A percentile compares a stretch with the other conserved stretches of the same genome.
Evolutionary conservation across 2,113 vertebrate species (phyloP).

Genomic region (Tursiops truncatus): DNA sequence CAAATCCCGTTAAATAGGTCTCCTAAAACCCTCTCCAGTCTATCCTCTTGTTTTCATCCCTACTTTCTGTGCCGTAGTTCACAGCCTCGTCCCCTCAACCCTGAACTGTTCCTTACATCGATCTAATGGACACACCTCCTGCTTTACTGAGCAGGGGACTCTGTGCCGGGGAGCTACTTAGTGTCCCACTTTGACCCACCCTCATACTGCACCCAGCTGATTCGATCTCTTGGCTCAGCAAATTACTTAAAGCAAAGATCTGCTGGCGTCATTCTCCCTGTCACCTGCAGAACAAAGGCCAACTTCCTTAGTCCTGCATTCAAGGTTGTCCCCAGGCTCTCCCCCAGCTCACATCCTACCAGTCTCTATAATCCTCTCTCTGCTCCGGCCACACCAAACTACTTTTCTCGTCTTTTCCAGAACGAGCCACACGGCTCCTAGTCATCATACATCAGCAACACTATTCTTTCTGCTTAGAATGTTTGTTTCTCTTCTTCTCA

Average conservation of each 20-base stretch:
- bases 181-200: not conserved
- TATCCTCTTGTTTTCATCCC: not conserved
- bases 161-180: not conserved
- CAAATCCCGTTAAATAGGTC: not conserved
- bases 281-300: not conserved
- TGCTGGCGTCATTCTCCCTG: not conserved
- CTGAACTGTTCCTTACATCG: not conserved
- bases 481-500: not conserved
- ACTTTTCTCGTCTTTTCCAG: not conserved
- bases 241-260: not conserved
- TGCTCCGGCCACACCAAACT: not conserved
- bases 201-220: not conserved
- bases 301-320: not conserved
- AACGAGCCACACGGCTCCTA: not conserved
- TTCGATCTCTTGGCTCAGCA: not conserved
- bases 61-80: not conserved
- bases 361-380: not conserved
- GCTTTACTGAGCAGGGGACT: not conserved
- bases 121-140: not conserved
- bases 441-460: accelerated
- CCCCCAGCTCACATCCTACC: not conserved
- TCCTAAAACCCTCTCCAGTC: not conserved
- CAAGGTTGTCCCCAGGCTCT: not conserved
- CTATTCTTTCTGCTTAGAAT: not conserved
- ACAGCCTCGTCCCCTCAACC: not conserved